Evolutionary conservation across 2,797 vertebrate species (phyloP).

Genomic region (Coreius guichenoti): DNA sequence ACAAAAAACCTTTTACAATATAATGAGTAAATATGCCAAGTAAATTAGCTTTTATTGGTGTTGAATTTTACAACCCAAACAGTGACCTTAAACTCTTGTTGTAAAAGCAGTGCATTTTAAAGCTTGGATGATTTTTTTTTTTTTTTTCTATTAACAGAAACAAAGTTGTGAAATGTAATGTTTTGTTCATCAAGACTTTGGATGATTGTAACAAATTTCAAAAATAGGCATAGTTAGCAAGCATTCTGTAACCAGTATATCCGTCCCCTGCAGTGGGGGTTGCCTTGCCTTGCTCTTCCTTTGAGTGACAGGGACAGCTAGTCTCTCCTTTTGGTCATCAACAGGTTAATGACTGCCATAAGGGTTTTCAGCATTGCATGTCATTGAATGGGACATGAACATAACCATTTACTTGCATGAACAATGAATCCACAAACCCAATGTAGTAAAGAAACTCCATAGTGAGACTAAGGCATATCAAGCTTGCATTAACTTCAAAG

Average conservation of each 20-base stretch:
- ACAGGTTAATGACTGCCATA: conserved; percentile 59
- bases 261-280: conserved; percentile 44
- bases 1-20: not conserved
- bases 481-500: conserved; percentile 73
- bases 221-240: conserved; percentile 45
- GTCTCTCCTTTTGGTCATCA: conserved; percentile 69
- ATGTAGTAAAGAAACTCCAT: not conserved
- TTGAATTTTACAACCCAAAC: not conserved
- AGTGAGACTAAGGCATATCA: conserved; percentile 36
- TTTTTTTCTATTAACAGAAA: not conserved
- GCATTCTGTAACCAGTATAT: conserved; percentile 54
- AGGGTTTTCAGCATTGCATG: conserved; percentile 22
- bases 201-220: conserved; percentile 2
- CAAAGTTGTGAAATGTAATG: not conserved
- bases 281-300: conserved; percentile 43
- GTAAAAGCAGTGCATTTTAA: not conserved
- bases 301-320: conserved; percentile 77
- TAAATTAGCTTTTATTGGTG: not conserved
- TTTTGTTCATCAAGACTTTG: not conserved
- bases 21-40: conserved; percentile 2
- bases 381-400: conserved; percentile 18
- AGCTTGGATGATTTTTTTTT: not conserved
- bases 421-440: conserved; percentile 5
- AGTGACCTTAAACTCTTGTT: conserved; percentile 7
- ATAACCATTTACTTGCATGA: conserved; percentile 8